A percentile compares a stretch with the other conserved stretches of the same genome.
phyloP scores from a whole-genome alignment of 2,797 vertebrate genomes.

The Poeciliopsis turneri region DNA sequence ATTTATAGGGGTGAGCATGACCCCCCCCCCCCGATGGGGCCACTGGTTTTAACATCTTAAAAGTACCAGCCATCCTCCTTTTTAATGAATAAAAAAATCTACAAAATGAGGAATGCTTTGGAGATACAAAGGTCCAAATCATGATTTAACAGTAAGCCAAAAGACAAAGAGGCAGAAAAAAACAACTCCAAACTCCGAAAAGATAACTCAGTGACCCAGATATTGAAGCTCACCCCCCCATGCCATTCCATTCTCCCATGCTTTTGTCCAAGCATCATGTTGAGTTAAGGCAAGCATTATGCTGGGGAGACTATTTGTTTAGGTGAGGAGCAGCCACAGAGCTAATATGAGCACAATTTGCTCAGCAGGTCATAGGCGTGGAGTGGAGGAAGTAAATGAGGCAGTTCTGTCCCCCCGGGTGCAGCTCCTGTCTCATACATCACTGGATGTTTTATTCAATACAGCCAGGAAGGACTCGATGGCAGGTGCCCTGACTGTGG shows the following conservation, averaged over 20 bases:
- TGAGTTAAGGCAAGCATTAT: slow-evolving; percentile 82
- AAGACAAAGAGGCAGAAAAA: slow-evolving; percentile 55
- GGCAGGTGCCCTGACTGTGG: slow-evolving; percentile 81
- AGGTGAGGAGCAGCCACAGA: slow-evolving; percentile 83
- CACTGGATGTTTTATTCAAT: slow-evolving; percentile 87
- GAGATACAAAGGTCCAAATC: slow-evolving; percentile 38
- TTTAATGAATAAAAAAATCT: slow-evolving; percentile 9
- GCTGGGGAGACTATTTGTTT: slow-evolving; percentile 83
- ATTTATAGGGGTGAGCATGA: background rate
- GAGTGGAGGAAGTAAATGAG: slow-evolving; percentile 84
- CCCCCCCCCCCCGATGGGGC: background rate
- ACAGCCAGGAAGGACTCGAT: slow-evolving; percentile 75
- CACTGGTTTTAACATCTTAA: background rate
- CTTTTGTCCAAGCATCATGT: slow-evolving; percentile 76
- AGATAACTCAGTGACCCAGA: slow-evolving; percentile 83
- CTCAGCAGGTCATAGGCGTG: slow-evolving; percentile 83
- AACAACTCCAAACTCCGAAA: slow-evolving; percentile 61
- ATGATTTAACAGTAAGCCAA: slow-evolving; percentile 42
- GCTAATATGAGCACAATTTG: slow-evolving; percentile 85
- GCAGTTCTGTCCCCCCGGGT: slow-evolving; percentile 83
- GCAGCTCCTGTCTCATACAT: slow-evolving; percentile 83
- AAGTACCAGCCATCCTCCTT: background rate
- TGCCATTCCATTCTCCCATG: slow-evolving; percentile 66
- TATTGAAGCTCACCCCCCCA: slow-evolving; percentile 65
- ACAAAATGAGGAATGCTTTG: slow-evolving; percentile 27